phyloP scores from a whole-genome alignment of 2,888 invertebrate genomes.

The Trissolcus japonicus region DNA sequence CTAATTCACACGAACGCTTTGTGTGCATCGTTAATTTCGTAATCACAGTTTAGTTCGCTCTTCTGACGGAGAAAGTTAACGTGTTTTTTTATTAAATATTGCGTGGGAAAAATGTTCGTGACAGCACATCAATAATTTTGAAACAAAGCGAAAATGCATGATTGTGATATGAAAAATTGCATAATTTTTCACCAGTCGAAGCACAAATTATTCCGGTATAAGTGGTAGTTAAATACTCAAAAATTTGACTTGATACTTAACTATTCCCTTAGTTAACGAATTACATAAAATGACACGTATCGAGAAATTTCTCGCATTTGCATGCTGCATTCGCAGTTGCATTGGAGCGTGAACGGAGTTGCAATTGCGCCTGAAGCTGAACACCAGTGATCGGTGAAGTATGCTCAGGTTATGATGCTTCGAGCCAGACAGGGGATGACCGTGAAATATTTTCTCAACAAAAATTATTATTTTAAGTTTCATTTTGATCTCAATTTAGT shows the following conservation, averaged over 20 bases:
- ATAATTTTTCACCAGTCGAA: too few species aligned
- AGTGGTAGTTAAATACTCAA: constrained; percentile 14
- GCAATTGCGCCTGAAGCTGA: constrained; percentile 47
- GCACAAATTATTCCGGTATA: constrained; percentile 17
- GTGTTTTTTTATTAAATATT: too few species aligned
- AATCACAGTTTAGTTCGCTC: too few species aligned
- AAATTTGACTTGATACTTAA: constrained; percentile 29
- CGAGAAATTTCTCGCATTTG: constrained; percentile 45
- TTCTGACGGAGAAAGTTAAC: too few species aligned
- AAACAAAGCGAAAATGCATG: too few species aligned
- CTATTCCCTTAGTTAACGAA: constrained; percentile 22
- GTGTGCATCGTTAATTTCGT: too few species aligned
- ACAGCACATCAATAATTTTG: too few species aligned
- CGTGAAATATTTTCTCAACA: constrained; percentile 16
- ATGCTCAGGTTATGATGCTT: constrained; percentile 46
- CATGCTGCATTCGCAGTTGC: constrained; percentile 43
- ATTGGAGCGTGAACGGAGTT: constrained; percentile 47
- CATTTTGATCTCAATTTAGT: not conserved
- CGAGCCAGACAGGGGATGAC: constrained; percentile 35
- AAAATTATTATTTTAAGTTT: constrained; percentile 51
- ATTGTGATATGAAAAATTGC: not conserved
- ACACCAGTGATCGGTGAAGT: constrained; percentile 37
- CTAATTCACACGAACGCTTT: too few species aligned
- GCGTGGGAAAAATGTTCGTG: too few species aligned
- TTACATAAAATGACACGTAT: constrained; percentile 49